phyloP scores from a whole-genome alignment of 2,888 invertebrate genomes.

The Agrenia bidenticulata region DNA sequence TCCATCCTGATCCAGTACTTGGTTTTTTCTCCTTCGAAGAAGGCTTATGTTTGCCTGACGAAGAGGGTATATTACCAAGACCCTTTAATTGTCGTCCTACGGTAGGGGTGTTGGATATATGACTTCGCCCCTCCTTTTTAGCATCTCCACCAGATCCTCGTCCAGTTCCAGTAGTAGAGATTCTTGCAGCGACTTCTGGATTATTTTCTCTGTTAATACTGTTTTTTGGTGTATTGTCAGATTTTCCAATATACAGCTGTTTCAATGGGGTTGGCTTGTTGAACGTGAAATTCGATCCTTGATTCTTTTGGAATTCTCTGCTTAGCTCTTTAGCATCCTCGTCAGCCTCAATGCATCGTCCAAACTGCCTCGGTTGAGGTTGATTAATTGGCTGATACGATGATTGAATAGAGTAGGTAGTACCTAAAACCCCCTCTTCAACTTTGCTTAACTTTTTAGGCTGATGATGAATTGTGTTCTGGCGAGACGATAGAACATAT shows the following conservation, averaged over 20 bases:
- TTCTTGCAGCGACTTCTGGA: constrained; percentile 5
- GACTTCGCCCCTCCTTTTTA: not conserved
- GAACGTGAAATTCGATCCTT: not conserved
- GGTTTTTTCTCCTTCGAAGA: not conserved
- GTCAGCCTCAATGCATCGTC: not conserved
- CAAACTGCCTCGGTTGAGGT: not conserved
- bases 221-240: not conserved
- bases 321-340: not conserved
- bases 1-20: constrained; percentile 25
- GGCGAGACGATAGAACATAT: not conserved
- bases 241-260: no score
- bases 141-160: not conserved
- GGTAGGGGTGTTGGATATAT: not conserved
- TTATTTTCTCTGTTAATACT: not conserved
- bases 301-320: not conserved
- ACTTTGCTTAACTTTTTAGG: no score
- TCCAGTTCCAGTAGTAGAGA: not conserved
- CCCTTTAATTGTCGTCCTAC: not conserved
- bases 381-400: not conserved
- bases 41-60: not conserved
- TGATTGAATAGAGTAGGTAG: no score
- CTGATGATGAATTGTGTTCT: no score
- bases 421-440: no score
- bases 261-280: not conserved
- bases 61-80: not conserved